Base-by-base conservation (phyloP, 35 echinoderm and acorn worm genomes). In the Eucidaris tribuloides region DNA sequence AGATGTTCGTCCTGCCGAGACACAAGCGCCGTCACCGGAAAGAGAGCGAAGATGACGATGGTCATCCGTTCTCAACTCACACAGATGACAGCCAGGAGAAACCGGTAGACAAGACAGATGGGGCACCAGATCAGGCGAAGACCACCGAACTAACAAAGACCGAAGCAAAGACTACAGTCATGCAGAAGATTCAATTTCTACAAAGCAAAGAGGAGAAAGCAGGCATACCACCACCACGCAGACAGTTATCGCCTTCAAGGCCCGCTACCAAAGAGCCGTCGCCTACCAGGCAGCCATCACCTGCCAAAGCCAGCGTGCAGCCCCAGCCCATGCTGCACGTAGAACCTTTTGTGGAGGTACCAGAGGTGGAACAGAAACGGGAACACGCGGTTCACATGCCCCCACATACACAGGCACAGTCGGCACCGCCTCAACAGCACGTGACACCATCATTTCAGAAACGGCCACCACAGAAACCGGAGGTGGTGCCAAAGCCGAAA, bases 61-160 rank as follows among this genome's bases (percentile, higher is more conserved):
- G 61, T 32, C 84, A 82, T 77, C 84, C 90, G 27, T 89, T 89
- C 62, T 78, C 87, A n/a, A 54, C 59, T 19, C 87, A 89, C 49
- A 89, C 87, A 5, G 87, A 89, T 31, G 87, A 89, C 59, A 89
- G 87, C 42, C 87, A 89, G 62, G 87, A 89, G 43, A 80, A 80
- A 25, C 61, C 87, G 32, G 87, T 66, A 41, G 85, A 80, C 32
- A 86, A 78, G 52, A 45, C 65, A 18, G 65, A 82, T 55, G n/a
- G n/a, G n/a, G n/a, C n/a, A n/a, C n/a, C n/a, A n/a, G n/a, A n/a
- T n/a, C n/a, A n/a, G n/a, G n/a, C n/a, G n/a, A n/a, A n/a, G n/a
- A 1, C 37, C 7, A 7, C 41, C 15, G 44, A 1, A 33, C 25
- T 74, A 22, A 74, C 68, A 17, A 74, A 74, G 44, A 44, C 68